Evolutionary conservation across 2,888 invertebrate species (phyloP).

Genomic region (Tholera decimalis): DNA sequence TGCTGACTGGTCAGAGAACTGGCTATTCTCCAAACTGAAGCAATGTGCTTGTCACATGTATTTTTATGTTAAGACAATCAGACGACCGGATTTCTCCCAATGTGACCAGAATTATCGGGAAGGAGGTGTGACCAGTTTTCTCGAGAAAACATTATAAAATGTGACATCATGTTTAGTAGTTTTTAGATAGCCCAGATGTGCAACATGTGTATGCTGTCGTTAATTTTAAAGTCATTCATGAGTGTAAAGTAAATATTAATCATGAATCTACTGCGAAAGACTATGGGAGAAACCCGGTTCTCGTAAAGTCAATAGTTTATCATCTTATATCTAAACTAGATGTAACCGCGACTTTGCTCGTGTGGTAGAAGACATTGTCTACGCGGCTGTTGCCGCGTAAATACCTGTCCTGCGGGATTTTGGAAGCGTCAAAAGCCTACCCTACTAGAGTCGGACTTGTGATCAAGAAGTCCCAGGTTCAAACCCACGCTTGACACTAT

Average conservation of each 20-base stretch:
- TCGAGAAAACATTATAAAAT: background rate
- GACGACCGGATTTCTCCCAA: background rate
- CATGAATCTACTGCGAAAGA: constrained; percentile 24
- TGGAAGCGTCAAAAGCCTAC: no score
- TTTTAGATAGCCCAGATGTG: constrained; percentile 29
- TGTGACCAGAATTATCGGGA: background rate
- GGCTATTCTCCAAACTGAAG: no score
- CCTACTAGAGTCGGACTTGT: no score
- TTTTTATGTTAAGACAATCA: no score
- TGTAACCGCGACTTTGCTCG: no score
- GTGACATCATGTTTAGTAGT: constrained; percentile 21
- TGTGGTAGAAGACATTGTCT: no score
- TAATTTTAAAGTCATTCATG: constrained; percentile 21
- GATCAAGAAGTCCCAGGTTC: no score
- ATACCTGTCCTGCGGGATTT: no score
- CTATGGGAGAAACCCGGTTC: constrained; percentile 30
- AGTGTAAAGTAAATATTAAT: constrained; percentile 25
- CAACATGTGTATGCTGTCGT: constrained; percentile 19
- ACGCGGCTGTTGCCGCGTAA: no score
- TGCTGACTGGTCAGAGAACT: no score
- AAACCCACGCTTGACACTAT: no score
- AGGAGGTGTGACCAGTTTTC: constrained; percentile 14
- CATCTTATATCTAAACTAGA: background rate
- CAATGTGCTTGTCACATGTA: no score
- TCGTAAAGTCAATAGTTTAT: background rate